Percentiles rank a stretch among this genome's conserved stretches.
Conservation (phyloP, 2,113 vertebrate species). For the Plecotus auritus region DNA sequence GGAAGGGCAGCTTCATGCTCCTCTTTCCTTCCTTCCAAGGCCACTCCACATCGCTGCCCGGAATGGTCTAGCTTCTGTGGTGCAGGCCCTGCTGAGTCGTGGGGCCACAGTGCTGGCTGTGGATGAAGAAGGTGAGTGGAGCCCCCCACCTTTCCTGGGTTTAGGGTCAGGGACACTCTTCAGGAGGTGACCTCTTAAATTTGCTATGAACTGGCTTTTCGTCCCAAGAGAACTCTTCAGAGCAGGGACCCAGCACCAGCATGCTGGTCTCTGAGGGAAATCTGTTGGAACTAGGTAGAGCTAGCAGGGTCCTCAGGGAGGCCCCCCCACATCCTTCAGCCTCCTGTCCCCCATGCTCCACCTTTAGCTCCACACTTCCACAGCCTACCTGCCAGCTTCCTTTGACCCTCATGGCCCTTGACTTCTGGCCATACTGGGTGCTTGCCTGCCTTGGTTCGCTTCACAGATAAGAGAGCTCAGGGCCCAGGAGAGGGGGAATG, state of each 20-base stretch:
- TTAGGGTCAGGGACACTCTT: constrained; percentile 10
- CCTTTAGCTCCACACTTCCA: background rate
- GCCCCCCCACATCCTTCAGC: background rate
- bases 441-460: background rate
- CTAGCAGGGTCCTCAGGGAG: background rate
- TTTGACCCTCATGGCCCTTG: background rate
- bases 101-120: constrained; percentile 97
- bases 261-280: background rate
- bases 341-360: background rate
- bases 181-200: constrained; percentile 41
- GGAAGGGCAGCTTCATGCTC: background rate
- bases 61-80: constrained; percentile 94
- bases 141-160: background rate
- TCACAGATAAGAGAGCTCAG: background rate
- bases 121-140: constrained; percentile 91
- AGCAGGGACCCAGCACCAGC: constrained; percentile 17
- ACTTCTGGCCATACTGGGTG: background rate
- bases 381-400: background rate
- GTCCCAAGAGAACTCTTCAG: constrained; percentile 19
- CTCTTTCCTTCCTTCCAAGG: constrained; percentile 77
- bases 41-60: constrained; percentile 97
- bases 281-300: background rate
- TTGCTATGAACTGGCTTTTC: constrained; percentile 47
- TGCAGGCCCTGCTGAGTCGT: constrained; percentile 95
- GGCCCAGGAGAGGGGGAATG: background rate